phyloP scores from a whole-genome alignment of 2,888 invertebrate genomes.

The Thera britannica region DNA sequence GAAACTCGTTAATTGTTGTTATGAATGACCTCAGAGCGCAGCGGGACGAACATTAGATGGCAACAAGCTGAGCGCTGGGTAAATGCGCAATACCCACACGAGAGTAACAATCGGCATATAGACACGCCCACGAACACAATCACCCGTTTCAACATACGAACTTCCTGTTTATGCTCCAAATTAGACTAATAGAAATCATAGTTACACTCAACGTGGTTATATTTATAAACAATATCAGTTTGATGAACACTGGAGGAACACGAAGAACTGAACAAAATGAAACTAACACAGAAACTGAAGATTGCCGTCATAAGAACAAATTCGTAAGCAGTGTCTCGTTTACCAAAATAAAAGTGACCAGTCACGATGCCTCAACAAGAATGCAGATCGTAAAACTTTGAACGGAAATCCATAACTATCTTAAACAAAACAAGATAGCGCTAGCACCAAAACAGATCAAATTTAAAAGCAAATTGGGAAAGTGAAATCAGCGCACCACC shows the following conservation, averaged over 20 bases:
- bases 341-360: constrained; percentile 35
- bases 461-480: constrained; percentile 11
- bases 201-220: constrained; percentile 19
- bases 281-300: constrained; percentile 26
- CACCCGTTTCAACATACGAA: constrained; percentile 63
- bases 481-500: constrained; percentile 8
- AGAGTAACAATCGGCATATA: constrained; percentile 62
- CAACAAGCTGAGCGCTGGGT: constrained; percentile 48
- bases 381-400: constrained; percentile 11
- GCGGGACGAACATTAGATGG: constrained; percentile 49
- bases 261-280: constrained; percentile 21
- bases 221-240: constrained; percentile 35
- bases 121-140: constrained; percentile 74
- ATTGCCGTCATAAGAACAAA: constrained; percentile 40
- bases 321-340: constrained; percentile 46
- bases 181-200: constrained; percentile 49
- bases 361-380: constrained; percentile 20
- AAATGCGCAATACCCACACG: constrained; percentile 70
- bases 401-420: constrained; percentile 1
- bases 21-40: constrained; percentile 59
- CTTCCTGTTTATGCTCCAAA: constrained; percentile 71
- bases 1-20: constrained; percentile 58
- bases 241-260: constrained; percentile 23
- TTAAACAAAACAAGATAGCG: constrained; percentile 15
- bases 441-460: constrained; percentile 22